Percentiles rank a stretch among this genome's conserved stretches.
phyloP scores from a whole-genome alignment of 2,888 invertebrate species.

The Apocheima hispidaria region DNA sequence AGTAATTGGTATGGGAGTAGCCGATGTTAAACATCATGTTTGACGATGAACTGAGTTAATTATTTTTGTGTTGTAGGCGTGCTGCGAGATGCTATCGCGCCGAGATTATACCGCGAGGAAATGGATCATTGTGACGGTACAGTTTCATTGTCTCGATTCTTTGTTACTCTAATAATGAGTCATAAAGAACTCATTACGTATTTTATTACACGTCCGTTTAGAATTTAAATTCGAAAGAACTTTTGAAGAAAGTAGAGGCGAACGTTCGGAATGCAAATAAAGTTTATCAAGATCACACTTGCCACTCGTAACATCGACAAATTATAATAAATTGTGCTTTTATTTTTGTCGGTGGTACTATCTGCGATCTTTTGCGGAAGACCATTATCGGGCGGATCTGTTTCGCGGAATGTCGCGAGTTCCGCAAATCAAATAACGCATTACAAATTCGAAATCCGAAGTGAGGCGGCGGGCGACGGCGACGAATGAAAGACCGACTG shows the following conservation, averaged over 20 bases:
- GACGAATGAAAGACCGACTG: constrained; percentile 72
- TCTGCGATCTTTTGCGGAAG: constrained; percentile 69
- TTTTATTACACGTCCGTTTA: constrained; percentile 31
- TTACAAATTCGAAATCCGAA: constrained; percentile 73
- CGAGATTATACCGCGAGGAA: constrained; percentile 73
- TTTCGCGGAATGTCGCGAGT: constrained; percentile 73
- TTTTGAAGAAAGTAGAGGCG: constrained; percentile 39
- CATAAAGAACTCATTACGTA: constrained; percentile 35
- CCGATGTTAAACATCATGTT: constrained; percentile 83
- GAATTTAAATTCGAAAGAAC: constrained; percentile 36
- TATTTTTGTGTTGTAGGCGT: constrained; percentile 84
- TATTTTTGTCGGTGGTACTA: constrained; percentile 57
- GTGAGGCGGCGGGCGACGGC: constrained; percentile 30
- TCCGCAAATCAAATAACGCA: constrained; percentile 79
- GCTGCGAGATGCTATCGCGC: constrained; percentile 72
- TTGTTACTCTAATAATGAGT: constrained; percentile 42
- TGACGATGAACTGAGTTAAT: constrained; percentile 80
- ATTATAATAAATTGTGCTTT: constrained; percentile 57
- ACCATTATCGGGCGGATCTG: constrained; percentile 63
- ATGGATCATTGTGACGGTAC: constrained; percentile 72
- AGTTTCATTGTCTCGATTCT: constrained; percentile 60
- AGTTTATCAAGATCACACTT: constrained; percentile 59
- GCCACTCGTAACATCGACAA: constrained; percentile 46
- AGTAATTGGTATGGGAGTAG: constrained; percentile 85
- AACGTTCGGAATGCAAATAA: constrained; percentile 57